These are phyloP conservation scores for Syngnathus floridae DNA, from an alignment of 2,113 vertebrate species.

Conservation along the genomic window DNA sequence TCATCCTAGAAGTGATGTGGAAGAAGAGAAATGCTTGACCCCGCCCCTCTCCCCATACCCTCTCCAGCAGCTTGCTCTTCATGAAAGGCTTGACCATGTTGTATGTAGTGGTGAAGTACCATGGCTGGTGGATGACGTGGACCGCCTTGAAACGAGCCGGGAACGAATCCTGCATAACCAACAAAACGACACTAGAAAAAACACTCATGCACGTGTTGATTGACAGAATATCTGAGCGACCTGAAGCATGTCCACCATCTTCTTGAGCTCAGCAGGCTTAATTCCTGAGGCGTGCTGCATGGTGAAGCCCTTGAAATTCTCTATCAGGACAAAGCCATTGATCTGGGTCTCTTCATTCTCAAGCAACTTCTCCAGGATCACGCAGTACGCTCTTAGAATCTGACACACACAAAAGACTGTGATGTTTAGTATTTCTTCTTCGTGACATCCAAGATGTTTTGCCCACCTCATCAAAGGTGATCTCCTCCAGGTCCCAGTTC, in stretches of 20 bases:
- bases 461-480: constrained; percentile 91
- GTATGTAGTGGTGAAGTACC: constrained; percentile 99
- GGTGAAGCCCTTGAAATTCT: constrained; percentile 96
- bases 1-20: background rate
- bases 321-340: constrained; percentile 93
- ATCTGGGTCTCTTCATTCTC: constrained; percentile 97
- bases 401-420: constrained; percentile 38
- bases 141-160: constrained; percentile 95
- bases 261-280: constrained; percentile 88
- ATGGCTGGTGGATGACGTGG: constrained; percentile 94
- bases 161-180: constrained; percentile 83
- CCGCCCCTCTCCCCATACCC: constrained; percentile 69
- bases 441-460: background rate
- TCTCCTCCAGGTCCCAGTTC: constrained; percentile 94
- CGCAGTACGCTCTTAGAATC: constrained; percentile 92
- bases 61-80: constrained; percentile 93
- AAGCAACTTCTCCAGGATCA: constrained; percentile 91
- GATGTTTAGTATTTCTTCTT: no score
- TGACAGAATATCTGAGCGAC: constrained; percentile 48
- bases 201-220: no score
- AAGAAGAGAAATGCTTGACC: background rate
- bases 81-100: constrained; percentile 93
- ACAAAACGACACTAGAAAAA: background rate
- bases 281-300: constrained; percentile 95
- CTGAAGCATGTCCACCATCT: constrained; percentile 99